phyloP scores from a whole-genome alignment of 2,113 vertebrate species.

The Bubo blakistoni region DNA sequence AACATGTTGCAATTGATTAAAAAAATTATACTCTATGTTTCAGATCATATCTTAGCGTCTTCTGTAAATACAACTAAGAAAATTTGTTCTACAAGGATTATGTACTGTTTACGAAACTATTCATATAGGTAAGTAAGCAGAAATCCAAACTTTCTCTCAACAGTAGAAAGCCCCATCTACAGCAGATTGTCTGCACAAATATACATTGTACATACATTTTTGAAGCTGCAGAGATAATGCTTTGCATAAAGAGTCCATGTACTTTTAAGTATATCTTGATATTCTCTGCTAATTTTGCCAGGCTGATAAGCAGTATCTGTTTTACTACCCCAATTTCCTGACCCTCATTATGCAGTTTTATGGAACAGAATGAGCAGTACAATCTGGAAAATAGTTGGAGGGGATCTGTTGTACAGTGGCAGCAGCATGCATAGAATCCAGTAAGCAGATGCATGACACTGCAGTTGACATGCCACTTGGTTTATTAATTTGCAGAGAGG shows the following conservation, averaged over 20 bases:
- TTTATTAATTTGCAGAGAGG: background rate
- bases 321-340: background rate
- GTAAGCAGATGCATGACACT: background rate
- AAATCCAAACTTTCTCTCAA: background rate
- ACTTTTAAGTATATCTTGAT: background rate
- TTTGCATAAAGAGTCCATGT: background rate
- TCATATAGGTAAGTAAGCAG: background rate
- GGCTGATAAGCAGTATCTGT: background rate
- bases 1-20: background rate
- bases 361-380: background rate
- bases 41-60: background rate
- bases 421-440: constrained; percentile 3
- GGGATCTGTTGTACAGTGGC: background rate
- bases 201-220: background rate
- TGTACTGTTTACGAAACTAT: background rate
- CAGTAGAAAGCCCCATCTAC: background rate
- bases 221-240: background rate
- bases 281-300: constrained; percentile 13
- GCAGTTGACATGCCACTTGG: background rate
- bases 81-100: background rate
- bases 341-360: background rate
- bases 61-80: background rate
- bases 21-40: background rate
- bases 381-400: background rate
- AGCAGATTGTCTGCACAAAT: background rate